Evolutionary conservation across 37 sponge, comb jelly and placozoan genomes (phyloP).

Genomic region (Spongia lamella): DNA sequence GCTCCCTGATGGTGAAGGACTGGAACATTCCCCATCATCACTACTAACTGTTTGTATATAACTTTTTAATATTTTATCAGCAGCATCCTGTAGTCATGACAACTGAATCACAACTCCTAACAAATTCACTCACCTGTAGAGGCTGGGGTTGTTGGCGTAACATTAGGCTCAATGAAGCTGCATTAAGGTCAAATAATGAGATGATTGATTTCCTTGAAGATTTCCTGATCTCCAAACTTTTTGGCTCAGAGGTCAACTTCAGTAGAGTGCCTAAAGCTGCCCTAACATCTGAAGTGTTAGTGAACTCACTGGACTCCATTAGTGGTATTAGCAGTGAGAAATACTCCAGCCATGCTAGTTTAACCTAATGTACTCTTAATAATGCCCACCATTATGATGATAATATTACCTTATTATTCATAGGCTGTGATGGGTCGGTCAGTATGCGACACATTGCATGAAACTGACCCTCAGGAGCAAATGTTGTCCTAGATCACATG

Average conservation of each 20-base stretch:
- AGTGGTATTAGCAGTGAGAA: constrained; percentile 53
- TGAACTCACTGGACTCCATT: constrained; percentile 67
- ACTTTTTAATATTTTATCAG: constrained; percentile 54
- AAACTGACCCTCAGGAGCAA: constrained; percentile 66
- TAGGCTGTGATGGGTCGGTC: constrained; percentile 72
- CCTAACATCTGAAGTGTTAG: constrained; percentile 52
- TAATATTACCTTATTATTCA: constrained; percentile 52
- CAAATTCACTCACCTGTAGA: constrained; percentile 40
- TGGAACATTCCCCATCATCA: not conserved
- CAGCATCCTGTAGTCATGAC: constrained; percentile 4
- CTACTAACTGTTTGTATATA: constrained; percentile 35
- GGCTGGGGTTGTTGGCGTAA: constrained; percentile 45
- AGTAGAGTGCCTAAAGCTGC: constrained; percentile 63
- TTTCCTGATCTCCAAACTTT: constrained; percentile 70
- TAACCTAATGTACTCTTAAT: constrained; percentile 24
- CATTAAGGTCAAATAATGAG: constrained; percentile 68
- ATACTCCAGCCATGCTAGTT: constrained; percentile 79
- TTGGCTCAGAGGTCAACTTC: constrained; percentile 63
- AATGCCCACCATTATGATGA: not conserved
- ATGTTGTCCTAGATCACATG: constrained; percentile 73
- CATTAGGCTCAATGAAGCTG: constrained; percentile 62
- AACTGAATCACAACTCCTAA: not conserved
- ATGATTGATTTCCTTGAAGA: constrained; percentile 47
- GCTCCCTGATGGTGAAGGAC: too few relatives aligned
- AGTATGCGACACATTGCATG: constrained; percentile 60